These are phyloP conservation scores for Eulemur rubriventer DNA, from an alignment of 2,797 vertebrate genomes.

Conservation along the genomic window DNA sequence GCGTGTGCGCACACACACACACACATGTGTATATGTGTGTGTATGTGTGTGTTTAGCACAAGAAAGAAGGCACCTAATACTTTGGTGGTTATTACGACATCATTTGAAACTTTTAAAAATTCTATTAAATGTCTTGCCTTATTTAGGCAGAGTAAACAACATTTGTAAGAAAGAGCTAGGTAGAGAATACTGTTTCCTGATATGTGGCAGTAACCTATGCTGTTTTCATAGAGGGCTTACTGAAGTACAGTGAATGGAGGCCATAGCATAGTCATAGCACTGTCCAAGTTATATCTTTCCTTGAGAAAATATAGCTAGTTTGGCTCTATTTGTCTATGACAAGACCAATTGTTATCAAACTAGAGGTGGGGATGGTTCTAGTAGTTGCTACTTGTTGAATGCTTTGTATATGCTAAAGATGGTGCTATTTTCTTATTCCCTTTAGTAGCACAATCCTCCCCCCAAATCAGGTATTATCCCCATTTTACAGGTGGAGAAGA, in stretches of 20 bases:
- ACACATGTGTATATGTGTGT: not conserved
- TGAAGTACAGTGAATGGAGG: not conserved
- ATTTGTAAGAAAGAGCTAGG: not conserved
- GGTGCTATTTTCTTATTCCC: not conserved
- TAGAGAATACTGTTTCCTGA: not conserved
- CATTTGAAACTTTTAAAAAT: not conserved
- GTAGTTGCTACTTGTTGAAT: not conserved
- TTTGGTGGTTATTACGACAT: not conserved
- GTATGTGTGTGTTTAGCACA: not conserved
- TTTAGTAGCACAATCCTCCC: not conserved
- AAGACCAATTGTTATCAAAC: not conserved
- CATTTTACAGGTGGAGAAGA: not conserved
- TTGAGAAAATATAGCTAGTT: not conserved
- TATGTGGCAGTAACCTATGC: not conserved
- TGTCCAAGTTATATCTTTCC: not conserved
- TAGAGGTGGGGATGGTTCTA: not conserved
- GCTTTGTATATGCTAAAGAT: not conserved
- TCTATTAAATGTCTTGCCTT: constrained; percentile 14
- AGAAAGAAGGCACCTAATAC: not conserved
- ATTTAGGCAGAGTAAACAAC: not conserved
- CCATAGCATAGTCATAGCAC: not conserved
- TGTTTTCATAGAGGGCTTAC: not conserved
- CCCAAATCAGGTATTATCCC: not conserved
- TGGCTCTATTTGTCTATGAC: not conserved
- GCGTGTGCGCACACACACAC: not conserved